Evolutionary conservation across 2,797 vertebrate genomes (phyloP), one percentile per base, ranked within the genome.

Genomic region (Hirundo rustica): DNA sequence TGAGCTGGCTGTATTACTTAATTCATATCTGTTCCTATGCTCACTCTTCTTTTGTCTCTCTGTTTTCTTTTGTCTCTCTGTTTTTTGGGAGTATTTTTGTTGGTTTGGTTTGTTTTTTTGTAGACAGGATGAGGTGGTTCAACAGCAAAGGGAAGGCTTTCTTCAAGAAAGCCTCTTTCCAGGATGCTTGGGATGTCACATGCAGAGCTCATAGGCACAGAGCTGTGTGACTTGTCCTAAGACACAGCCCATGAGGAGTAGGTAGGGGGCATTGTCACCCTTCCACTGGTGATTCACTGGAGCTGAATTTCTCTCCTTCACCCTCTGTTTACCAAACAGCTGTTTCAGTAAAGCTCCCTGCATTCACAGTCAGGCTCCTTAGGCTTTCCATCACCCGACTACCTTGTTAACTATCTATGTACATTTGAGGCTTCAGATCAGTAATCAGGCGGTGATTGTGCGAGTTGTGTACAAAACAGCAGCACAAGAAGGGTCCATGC

Each of bases 201-300:
- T 7, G 30, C 34, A 1, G 3, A 73, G 53, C 16, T 79, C 32
- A 9, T 17, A 83, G 55, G 23, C 26, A 5, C 23, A 32, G 48
- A 42, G 22, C 65, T 29, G 16, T 82, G 6, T 23, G 64, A 48
- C 57, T 83, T 85, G 44, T 22, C 66, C 76, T 60, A 16, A 72
- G 51, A 73, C 64, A 66, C 54, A 85, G 74, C n/a, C 32, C 47
- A 13, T 30, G 23, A 61, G 36, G 82, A 77, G 73, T 84, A 89
- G 87, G 48, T 88, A 88, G 87, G 89, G 85, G 76, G 51, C 76
- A 89, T 93, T 94, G 76, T 95, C 87, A 93, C 66, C 85, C 85
- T 91, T 94, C 54, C n/a, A 38, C 79, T 80, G 44, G n/a, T 75
- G 78, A 55, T 44, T 92, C 75, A 14, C 11, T 17, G 27, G 34